Evolutionary conservation across 2,113 vertebrate species (phyloP).

Genomic region (Passer domesticus): DNA sequence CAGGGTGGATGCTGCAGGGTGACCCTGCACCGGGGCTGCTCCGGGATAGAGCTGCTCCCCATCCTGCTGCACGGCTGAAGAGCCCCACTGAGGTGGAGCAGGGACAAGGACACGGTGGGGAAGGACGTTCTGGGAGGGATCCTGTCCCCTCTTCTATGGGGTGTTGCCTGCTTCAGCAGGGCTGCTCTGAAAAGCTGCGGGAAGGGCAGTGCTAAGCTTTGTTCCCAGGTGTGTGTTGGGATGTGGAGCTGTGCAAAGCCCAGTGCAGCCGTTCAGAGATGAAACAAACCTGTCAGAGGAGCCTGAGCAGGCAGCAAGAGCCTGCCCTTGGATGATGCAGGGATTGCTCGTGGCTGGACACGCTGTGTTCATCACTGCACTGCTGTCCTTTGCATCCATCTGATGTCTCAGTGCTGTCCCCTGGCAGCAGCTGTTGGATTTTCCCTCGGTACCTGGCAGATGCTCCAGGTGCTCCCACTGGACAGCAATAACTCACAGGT

Average conservation of each 20-base stretch:
- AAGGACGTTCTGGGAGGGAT: neutral
- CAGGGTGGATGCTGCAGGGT: neutral
- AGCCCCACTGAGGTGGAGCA: neutral
- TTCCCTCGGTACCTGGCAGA: neutral
- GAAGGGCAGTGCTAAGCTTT: neutral
- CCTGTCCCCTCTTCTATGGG: neutral
- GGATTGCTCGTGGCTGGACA: neutral
- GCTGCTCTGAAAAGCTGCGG: neutral
- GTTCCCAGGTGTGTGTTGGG: neutral
- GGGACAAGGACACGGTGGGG: neutral
- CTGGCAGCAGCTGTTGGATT: neutral
- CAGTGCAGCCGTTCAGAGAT: neutral
- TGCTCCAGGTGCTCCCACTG: neutral
- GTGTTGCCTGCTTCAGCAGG: neutral
- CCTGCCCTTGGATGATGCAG: neutral
- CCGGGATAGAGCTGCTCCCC: neutral
- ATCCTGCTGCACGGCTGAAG: neutral
- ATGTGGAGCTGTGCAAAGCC: neutral
- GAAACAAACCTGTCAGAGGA: neutral
- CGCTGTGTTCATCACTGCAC: fast-evolving
- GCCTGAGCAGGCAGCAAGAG: neutral
- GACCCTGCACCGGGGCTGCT: neutral
- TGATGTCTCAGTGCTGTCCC: neutral
- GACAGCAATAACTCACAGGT: neutral
- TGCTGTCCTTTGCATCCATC: neutral